phyloP scores from a whole-genome alignment of 2,888 invertebrate genomes.

The Hipparchia semele region DNA sequence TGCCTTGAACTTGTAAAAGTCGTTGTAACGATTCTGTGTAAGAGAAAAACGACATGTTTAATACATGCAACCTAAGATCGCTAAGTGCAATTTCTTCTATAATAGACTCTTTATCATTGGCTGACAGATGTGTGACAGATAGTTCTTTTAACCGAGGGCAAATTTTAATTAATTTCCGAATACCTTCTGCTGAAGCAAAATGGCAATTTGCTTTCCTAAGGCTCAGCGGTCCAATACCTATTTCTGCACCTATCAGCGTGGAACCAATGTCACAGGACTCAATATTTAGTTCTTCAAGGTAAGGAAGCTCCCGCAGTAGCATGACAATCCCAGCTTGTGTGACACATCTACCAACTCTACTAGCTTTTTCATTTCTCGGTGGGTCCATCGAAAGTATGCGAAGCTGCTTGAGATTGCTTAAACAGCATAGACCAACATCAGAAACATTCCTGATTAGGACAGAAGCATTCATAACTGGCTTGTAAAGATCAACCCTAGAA shows the following conservation, averaged over 20 bases:
- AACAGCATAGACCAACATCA: conserved; percentile 66
- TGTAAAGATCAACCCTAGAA: conserved; percentile 74
- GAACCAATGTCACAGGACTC: conserved; percentile 80
- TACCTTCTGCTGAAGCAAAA: conserved; percentile 72
- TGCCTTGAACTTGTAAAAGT: conserved; percentile 67
- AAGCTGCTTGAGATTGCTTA: conserved; percentile 68
- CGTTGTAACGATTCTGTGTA: conserved; percentile 68
- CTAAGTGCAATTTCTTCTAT: conserved; percentile 68
- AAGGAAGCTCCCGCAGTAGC: conserved; percentile 67
- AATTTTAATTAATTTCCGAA: conserved; percentile 69
- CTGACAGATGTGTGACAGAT: conserved; percentile 72
- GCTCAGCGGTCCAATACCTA: conserved; percentile 67
- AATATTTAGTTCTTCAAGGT: conserved; percentile 71
- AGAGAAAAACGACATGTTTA: conserved; percentile 76
- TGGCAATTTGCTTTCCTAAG: conserved; percentile 75
- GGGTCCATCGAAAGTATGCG: conserved; percentile 75
- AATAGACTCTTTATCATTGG: conserved; percentile 72
- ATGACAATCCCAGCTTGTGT: conserved; percentile 74
- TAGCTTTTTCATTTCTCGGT: conserved; percentile 71
- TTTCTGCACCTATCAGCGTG: conserved; percentile 65
- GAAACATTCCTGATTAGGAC: conserved; percentile 76
- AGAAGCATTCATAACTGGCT: conserved; percentile 76
- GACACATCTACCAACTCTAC: conserved; percentile 71
- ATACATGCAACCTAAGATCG: conserved; percentile 61
- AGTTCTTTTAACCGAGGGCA: conserved; percentile 72